Conservation (phyloP, 2,113 vertebrate species). For the Morone chrysops region DNA sequence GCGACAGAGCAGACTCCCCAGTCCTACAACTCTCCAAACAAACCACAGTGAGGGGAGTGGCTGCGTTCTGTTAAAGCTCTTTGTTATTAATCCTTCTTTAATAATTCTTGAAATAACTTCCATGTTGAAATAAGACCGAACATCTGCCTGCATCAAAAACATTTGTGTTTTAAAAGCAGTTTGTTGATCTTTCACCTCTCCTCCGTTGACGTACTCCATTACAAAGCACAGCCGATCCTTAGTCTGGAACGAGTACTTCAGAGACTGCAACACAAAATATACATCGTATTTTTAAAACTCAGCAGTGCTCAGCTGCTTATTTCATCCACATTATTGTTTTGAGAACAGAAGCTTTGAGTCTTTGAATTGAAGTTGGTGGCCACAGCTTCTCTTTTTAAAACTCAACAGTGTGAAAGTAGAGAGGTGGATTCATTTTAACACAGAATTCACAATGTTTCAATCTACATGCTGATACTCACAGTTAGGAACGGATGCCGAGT, state of each 20-base stretch:
- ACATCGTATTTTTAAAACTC: neutral
- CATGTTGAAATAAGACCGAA: neutral
- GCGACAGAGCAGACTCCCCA: no score
- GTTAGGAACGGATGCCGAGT: conserved; percentile 97
- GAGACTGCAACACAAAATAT: conserved; percentile 88
- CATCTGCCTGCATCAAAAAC: conserved; percentile 1
- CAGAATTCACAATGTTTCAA: neutral
- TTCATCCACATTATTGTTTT: neutral
- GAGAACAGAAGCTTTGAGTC: neutral
- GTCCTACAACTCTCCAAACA: neutral
- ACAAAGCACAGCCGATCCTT: conserved; percentile 98
- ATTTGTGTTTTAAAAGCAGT: neutral
- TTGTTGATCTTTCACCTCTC: conserved; percentile 88
- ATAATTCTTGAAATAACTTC: conserved; percentile 13
- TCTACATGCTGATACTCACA: conserved; percentile 83
- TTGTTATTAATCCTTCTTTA: conserved; percentile 10
- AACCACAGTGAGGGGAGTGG: neutral
- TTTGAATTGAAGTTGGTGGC: neutral
- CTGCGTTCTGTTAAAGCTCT: neutral
- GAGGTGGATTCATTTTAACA: conserved; percentile 1
- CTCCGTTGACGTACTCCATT: conserved; percentile 98
- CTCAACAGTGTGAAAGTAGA: neutral
- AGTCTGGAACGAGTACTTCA: conserved; percentile 99
- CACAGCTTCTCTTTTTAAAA: neutral
- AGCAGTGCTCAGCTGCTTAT: neutral